A percentile compares a stretch with the other conserved stretches of the same genome.
Evolutionary conservation across 2,113 vertebrate genomes (phyloP).

Genomic region (Lanius ludovicianus): DNA sequence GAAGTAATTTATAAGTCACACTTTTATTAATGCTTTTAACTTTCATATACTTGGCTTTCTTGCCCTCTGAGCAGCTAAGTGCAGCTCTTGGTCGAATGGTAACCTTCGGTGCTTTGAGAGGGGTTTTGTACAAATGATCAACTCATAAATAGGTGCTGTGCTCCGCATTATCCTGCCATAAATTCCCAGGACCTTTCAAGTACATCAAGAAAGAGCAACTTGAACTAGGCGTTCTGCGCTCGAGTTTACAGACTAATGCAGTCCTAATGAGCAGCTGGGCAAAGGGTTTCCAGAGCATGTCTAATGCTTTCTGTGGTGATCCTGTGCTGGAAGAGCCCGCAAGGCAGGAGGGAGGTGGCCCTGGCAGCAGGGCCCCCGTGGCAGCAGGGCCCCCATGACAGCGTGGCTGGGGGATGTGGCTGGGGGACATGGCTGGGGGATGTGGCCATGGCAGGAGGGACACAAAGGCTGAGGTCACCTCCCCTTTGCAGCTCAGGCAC

Average conservation of each 20-base stretch:
- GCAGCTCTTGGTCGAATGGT: slow-evolving; percentile 75
- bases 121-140: slow-evolving; percentile 81
- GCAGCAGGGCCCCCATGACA: not conserved
- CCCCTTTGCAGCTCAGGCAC: not conserved
- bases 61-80: slow-evolving; percentile 77
- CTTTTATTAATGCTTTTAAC: slow-evolving; percentile 89
- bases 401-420: not conserved
- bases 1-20: slow-evolving; percentile 88
- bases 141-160: slow-evolving; percentile 84
- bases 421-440: not conserved
- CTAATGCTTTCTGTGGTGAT: slow-evolving; percentile 19
- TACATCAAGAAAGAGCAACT: slow-evolving; percentile 75
- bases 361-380: not conserved
- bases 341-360: not conserved
- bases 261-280: slow-evolving; percentile 77
- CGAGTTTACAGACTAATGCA: slow-evolving; percentile 74
- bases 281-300: slow-evolving; percentile 53
- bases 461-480: not conserved
- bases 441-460: not conserved
- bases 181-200: slow-evolving; percentile 81
- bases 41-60: slow-evolving; percentile 81
- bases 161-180: slow-evolving; percentile 80
- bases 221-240: slow-evolving; percentile 61
- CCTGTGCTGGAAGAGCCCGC: not conserved
- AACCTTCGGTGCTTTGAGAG: slow-evolving; percentile 78